A percentile compares a stretch with the other conserved stretches of the same genome.
Evolutionary conservation across 2,888 invertebrate species (phyloP).

Genomic region (Drosophila lutescens): DNA sequence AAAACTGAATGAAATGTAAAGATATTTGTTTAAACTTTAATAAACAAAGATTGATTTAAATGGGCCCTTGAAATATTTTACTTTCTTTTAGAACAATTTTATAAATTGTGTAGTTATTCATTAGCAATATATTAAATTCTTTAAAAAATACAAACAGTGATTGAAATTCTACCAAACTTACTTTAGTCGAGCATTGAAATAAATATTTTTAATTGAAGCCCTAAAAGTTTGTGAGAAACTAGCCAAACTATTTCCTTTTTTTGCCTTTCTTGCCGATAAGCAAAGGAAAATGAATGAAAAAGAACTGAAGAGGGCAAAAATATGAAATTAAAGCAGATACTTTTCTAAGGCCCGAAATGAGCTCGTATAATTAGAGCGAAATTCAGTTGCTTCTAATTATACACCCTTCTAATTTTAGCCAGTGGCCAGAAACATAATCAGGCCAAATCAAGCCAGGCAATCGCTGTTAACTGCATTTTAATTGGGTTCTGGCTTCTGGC

Average conservation of each 20-base stretch:
- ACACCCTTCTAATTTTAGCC: slow-evolving; percentile 4
- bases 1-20: too few species aligned
- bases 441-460: slow-evolving; percentile 5
- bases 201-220: too few species aligned
- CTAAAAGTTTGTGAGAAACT: not conserved
- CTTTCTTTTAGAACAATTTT: too few species aligned
- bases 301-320: not conserved
- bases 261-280: not conserved
- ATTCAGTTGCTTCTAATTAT: not conserved
- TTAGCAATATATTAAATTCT: too few species aligned
- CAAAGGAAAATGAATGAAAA: not conserved
- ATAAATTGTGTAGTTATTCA: too few species aligned
- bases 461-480: slow-evolving; percentile 15
- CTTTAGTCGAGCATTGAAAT: too few species aligned
- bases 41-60: too few species aligned
- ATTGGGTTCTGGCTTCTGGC: not conserved
- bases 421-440: slow-evolving; percentile 8
- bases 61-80: too few species aligned
- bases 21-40: too few species aligned
- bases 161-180: too few species aligned
- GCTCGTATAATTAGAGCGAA: not conserved
- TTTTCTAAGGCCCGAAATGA: not conserved
- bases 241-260: not conserved
- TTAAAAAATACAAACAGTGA: too few species aligned
- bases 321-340: not conserved